These are phyloP conservation scores for Danaus chrysippus DNA, from an alignment of 2,888 invertebrate species.

Conservation along the genomic window DNA sequence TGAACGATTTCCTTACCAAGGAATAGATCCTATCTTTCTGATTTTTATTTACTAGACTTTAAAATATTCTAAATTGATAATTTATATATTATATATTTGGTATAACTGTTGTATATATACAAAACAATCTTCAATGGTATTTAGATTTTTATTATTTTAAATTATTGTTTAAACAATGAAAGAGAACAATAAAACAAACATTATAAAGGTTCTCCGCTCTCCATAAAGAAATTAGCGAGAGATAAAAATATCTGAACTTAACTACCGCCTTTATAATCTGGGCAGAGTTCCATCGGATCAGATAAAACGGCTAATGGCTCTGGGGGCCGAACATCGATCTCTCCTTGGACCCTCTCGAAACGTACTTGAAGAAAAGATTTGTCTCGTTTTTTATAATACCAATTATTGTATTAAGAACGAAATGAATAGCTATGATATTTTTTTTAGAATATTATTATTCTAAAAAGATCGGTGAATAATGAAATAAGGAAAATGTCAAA, in stretches of 20 bases:
- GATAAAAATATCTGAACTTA: constrained; percentile 4
- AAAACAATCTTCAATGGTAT: no score
- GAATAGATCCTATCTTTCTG: not conserved
- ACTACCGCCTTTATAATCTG: constrained; percentile 16
- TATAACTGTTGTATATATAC: no score
- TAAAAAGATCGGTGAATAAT: no score
- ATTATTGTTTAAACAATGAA: no score
- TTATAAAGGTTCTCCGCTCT: constrained; percentile 4
- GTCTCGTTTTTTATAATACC: not conserved
- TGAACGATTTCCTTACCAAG: not conserved
- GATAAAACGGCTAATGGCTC: constrained; percentile 30
- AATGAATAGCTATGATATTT: not conserved
- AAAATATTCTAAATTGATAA: no score
- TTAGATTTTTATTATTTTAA: no score
- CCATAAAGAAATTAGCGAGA: constrained; percentile 1
- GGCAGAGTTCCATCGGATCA: constrained; percentile 28
- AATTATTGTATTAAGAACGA: not conserved
- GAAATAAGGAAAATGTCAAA: no score
- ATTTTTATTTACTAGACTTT: not conserved
- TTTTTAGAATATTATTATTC: no score
- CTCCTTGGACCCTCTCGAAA: constrained; percentile 16
- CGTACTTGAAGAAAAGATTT: constrained; percentile 6
- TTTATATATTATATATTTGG: no score
- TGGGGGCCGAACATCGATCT: constrained; percentile 24
- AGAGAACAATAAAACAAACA: no score